These are phyloP conservation scores for Acanthochromis polyacanthus DNA, from an alignment of 2,113 vertebrate species.

Conservation along the genomic window DNA sequence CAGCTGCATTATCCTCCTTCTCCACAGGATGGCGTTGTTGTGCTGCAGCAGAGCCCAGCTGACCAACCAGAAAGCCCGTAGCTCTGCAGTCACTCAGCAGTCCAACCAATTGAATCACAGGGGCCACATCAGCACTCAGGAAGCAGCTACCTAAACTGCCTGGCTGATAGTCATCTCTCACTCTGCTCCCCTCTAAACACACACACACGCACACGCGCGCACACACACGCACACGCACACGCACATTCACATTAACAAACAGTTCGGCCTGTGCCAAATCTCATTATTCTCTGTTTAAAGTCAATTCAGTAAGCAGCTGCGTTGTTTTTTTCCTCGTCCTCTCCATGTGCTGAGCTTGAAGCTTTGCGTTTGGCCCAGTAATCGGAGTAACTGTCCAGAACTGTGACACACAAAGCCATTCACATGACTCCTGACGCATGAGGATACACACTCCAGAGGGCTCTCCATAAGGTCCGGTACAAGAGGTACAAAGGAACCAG, in stretches of 20 bases:
- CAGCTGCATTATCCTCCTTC: constrained; percentile 16
- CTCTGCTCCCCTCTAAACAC: constrained; percentile 23
- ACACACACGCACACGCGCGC: constrained; percentile 25
- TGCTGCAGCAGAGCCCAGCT: constrained; percentile 50
- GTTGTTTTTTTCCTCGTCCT: constrained; percentile 2
- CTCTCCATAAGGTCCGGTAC: constrained; percentile 10
- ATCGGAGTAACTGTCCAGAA: constrained; percentile 18
- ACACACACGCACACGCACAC: constrained; percentile 29
- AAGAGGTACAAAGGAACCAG: constrained; percentile 21
- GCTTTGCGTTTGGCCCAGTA: constrained; percentile 9
- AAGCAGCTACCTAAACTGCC: constrained; percentile 75
- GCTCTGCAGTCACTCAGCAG: constrained; percentile 62
- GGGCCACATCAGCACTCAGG: constrained; percentile 78
- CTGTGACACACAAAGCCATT: constrained; percentile 21
- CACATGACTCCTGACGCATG: constrained; percentile 24
- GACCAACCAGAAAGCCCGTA: constrained; percentile 55
- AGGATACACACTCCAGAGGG: constrained; percentile 18
- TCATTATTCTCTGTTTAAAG: constrained; percentile 65
- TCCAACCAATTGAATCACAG: constrained; percentile 60
- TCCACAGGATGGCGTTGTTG: constrained; percentile 79
- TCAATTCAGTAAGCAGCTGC: constrained; percentile 42
- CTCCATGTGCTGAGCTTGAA: constrained; percentile 25
- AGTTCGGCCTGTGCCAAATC: constrained; percentile 45
- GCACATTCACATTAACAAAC: constrained; percentile 33
- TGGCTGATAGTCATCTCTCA: constrained; percentile 71